phyloP scores from a whole-genome alignment of 2,797 vertebrate species.

The Buceros bicornis region DNA sequence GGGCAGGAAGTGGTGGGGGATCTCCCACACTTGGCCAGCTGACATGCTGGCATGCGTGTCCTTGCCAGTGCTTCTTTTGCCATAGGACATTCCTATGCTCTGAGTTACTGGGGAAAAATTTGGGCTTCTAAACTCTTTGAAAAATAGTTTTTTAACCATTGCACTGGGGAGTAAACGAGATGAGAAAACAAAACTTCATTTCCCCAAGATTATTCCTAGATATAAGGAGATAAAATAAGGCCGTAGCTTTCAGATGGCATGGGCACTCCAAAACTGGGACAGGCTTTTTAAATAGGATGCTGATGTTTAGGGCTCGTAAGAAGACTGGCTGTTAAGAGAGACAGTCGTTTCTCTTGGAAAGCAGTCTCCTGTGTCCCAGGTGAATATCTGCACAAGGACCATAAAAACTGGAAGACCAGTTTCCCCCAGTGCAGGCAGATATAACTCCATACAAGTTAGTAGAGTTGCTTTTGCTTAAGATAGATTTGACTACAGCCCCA shows the following conservation, averaged over 20 bases:
- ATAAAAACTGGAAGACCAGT: neutral
- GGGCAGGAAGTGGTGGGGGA: conserved; percentile 55
- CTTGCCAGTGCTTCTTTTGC: conserved; percentile 53
- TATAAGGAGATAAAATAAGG: conserved; percentile 30
- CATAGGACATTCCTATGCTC: conserved; percentile 65
- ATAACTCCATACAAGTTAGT: neutral
- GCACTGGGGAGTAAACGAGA: conserved; percentile 29
- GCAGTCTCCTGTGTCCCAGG: neutral
- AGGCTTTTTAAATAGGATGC: conserved; percentile 40
- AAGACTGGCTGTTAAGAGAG: neutral
- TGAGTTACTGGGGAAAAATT: conserved; percentile 53
- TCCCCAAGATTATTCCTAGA: neutral
- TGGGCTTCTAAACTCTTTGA: conserved; percentile 9
- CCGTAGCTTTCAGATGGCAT: neutral
- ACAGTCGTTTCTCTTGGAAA: neutral
- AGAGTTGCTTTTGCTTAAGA: neutral
- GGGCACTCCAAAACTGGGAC: conserved; percentile 7
- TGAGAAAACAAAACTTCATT: conserved; percentile 43
- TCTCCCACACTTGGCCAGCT: conserved; percentile 60
- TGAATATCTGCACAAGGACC: neutral
- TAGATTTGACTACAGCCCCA: neutral
- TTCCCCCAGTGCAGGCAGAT: neutral
- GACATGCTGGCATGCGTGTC: conserved; percentile 54
- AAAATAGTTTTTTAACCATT: conserved; percentile 44
- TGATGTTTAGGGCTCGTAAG: neutral